These are phyloP conservation scores for Ramphastos sulfuratus DNA, from an alignment of 2,113 vertebrate genomes.

Conservation along the genomic window DNA sequence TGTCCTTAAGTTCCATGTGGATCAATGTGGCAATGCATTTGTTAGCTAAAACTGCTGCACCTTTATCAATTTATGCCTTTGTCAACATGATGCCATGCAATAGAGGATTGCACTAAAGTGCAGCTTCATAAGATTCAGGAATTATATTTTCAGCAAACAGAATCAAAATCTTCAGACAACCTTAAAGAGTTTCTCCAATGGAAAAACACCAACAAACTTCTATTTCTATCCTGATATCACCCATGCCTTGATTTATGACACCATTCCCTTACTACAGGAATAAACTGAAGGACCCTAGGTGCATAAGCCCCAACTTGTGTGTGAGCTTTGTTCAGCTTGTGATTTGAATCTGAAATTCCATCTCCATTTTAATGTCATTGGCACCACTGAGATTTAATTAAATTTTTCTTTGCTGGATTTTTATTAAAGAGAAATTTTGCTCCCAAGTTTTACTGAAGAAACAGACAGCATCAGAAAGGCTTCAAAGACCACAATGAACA, in stretches of 20 bases:
- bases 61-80: neutral
- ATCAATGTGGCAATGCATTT: neutral
- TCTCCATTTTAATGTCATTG: neutral
- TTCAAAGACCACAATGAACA: neutral
- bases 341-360: neutral
- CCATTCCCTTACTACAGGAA: neutral
- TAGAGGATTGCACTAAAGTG: neutral
- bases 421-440: neutral
- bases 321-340: neutral
- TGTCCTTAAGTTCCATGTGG: neutral
- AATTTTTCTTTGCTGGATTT: neutral
- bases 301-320: fast-evolving
- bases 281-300: neutral
- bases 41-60: neutral
- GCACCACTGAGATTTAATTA: neutral
- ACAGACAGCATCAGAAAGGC: neutral
- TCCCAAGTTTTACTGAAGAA: slow-evolving; percentile 1
- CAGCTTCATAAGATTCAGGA: neutral
- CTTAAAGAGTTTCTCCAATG: neutral
- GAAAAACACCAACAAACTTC: neutral
- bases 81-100: neutral
- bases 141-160: neutral
- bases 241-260: neutral
- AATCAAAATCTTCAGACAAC: neutral
- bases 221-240: neutral